Conservation (phyloP, 30 jellyfish, hydroid and myxozoan genomes). For the Hydra vulgaris region DNA sequence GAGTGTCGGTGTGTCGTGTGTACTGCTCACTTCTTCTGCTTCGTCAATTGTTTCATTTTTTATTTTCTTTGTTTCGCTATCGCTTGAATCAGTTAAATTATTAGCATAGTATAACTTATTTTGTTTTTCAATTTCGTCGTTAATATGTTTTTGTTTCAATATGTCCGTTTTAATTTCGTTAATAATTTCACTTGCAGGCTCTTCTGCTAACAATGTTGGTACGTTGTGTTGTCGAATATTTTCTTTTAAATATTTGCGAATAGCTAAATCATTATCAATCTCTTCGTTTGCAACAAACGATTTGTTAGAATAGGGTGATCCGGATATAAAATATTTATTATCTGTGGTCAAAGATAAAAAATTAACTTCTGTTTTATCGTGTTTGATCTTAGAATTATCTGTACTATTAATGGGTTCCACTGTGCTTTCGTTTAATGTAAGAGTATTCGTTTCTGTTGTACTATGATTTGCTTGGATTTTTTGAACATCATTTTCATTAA, state of each 20-base stretch:
- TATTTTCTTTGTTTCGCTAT: not conserved
- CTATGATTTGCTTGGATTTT: not conserved
- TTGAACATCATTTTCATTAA: not conserved
- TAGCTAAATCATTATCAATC: not conserved
- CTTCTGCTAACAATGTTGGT: constrained; percentile 8
- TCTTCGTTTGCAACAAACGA: not conserved
- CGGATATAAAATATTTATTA: not conserved
- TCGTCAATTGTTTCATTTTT: not conserved
- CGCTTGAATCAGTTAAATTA: not conserved
- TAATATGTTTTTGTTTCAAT: not conserved
- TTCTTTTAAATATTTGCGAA: not conserved
- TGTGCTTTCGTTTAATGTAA: not conserved
- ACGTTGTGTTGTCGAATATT: not conserved
- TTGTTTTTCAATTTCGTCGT: constrained; percentile 12
- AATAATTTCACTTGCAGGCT: constrained; percentile 16
- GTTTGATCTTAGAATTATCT: not conserved
- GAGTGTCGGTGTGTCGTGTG: not conserved
- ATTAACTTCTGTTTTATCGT: not conserved
- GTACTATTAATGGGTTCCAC: not conserved
- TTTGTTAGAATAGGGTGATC: not conserved
- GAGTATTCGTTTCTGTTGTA: not conserved
- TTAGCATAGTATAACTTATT: not conserved
- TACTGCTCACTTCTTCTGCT: not conserved
- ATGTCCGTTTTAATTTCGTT: constrained; percentile 23
- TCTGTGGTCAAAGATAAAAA: not conserved